These are phyloP conservation scores for Tamias sibiricus DNA, from an alignment of 2,113 vertebrate species.

Conservation along the genomic window DNA sequence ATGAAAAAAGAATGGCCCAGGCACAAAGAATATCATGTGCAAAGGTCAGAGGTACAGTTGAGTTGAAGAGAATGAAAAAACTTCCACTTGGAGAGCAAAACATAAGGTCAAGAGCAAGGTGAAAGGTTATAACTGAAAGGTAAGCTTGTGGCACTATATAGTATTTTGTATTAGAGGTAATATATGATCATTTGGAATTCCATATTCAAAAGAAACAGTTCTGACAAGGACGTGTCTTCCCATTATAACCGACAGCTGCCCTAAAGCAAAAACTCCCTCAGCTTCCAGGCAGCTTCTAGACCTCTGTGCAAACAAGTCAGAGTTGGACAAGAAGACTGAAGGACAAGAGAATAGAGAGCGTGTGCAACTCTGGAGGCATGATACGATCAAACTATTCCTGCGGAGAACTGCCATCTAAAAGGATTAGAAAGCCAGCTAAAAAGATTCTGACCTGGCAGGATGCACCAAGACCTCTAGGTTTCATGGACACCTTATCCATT, in stretches of 20 bases:
- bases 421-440: neutral
- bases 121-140: neutral
- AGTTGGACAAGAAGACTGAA: neutral
- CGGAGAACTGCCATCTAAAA: neutral
- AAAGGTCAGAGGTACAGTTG: neutral
- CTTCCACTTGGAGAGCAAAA: neutral
- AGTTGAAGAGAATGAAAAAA: neutral
- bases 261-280: neutral
- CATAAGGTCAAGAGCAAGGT: neutral
- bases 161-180: slow-evolving; percentile 19
- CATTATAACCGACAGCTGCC: neutral
- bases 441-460: neutral
- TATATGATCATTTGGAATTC: neutral
- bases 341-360: neutral
- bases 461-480: neutral
- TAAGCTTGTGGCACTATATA: neutral
- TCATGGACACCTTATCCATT: neutral
- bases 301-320: neutral
- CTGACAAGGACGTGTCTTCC: neutral
- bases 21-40: neutral
- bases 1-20: neutral
- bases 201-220: slow-evolving; percentile 15
- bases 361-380: neutral
- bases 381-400: neutral
- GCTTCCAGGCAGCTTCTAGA: neutral